These are phyloP conservation scores for Parauchenoglanis ngamensis DNA, from an alignment of 2,797 vertebrate genomes.

Conservation along the genomic window DNA sequence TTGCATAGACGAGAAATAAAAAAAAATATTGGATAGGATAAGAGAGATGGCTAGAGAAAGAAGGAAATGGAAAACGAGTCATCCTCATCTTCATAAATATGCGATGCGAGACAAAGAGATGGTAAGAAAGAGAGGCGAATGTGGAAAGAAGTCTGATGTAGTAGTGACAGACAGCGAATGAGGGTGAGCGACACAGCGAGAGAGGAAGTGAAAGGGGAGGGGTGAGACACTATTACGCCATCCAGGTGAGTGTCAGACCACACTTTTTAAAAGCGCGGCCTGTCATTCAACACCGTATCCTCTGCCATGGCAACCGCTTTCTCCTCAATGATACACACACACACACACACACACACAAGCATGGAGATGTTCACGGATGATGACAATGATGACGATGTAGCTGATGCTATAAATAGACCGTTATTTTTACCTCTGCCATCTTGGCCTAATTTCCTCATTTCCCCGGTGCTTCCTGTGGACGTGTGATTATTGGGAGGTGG, in stretches of 20 bases:
- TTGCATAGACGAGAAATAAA: neutral
- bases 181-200: neutral
- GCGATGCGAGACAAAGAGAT: neutral
- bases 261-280: slow-evolving; percentile 15
- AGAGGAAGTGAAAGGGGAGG: neutral
- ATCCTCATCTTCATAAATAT: neutral
- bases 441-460: slow-evolving; percentile 78
- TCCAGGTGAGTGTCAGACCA: slow-evolving; percentile 25
- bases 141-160: neutral
- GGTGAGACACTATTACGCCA: neutral
- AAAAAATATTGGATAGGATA: no score
- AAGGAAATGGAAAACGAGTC: neutral
- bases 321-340: slow-evolving; percentile 57
- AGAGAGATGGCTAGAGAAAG: neutral
- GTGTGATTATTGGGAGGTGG: slow-evolving; percentile 64
- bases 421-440: slow-evolving; percentile 82
- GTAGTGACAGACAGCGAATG: neutral
- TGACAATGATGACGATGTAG: slow-evolving; percentile 59
- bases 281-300: slow-evolving; percentile 20
- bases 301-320: slow-evolving; percentile 35
- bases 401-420: slow-evolving; percentile 77
- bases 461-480: slow-evolving; percentile 68
- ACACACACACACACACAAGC: slow-evolving; percentile 70
- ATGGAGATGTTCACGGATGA: slow-evolving; percentile 70
- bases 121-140: neutral